Evolutionary conservation across 2,797 vertebrate species (phyloP), one percentile per base, ranked within the genome.

Genomic region (Petrocephalus schoutedeni): DNA sequence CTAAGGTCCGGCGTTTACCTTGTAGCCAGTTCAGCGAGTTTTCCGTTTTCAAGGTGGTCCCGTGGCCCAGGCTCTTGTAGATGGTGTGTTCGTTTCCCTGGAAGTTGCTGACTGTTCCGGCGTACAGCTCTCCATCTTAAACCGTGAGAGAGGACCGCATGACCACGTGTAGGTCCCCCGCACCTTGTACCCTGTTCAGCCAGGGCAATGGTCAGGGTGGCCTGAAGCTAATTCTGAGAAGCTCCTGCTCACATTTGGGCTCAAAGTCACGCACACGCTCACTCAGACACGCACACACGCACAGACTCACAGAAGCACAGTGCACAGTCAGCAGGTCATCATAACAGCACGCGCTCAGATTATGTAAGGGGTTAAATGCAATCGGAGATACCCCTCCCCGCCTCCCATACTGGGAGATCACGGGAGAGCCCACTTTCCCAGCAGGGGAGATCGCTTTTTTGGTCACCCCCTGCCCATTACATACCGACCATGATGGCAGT

Each of bases 21-120:
- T 98, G 98, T 87, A 99, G 97, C 98, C 98, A 99, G 95, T 96
- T 99, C 92, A 99, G 95, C 85, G 98, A 99, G 94, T 97, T 98
- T 93, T 99, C 98, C 0, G 97, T 99, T 93, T 99, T 99, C 90
- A 98, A 94, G 90, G 96, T 93, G 0, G 97, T 96, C 89, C 97
- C 97, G 90, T 94, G 95, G 91, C 97, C 97, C 16, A 98, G 96
- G 93, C 97, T 99, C 93, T 98, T 97, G 92, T 95, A 98, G 94
- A 99, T 98, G 93, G 97, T 97, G 0, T 98, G 98, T 92, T 99
- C 98, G 0, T 98, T 99, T 91, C 98, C 98, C 94, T 98, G 98
- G 94, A 99, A 99, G 94, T 97, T 98, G 95, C 98, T 98, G 92
- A 98, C 97, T 0, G 98, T 98, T 45, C 97, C 98, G 0, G 97